phyloP scores from a whole-genome alignment of 2,113 vertebrate species.

The Echinops telfairi region DNA sequence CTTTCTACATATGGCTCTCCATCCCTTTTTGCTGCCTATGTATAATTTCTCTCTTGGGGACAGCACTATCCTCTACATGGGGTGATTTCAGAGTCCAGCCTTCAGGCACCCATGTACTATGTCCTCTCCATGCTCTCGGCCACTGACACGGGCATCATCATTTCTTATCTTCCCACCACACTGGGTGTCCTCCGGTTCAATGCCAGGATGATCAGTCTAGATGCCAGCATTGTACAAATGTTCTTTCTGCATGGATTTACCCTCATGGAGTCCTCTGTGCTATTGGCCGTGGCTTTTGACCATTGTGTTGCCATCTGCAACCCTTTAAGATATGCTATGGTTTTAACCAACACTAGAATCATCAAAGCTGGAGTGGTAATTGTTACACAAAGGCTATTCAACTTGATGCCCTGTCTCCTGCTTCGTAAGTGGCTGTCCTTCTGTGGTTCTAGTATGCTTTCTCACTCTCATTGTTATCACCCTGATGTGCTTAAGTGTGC shows the following conservation, averaged over 20 bases:
- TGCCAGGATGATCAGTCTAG: background rate
- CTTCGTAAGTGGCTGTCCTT: background rate
- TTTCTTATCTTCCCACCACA: constrained; percentile 6
- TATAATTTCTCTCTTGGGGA: background rate
- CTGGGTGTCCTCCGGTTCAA: constrained; percentile 1
- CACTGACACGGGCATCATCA: background rate
- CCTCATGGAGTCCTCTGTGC: constrained; percentile 37
- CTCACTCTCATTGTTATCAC: constrained; percentile 34
- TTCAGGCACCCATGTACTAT: constrained; percentile 37
- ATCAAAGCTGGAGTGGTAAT: background rate
- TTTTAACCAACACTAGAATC: constrained; percentile 35
- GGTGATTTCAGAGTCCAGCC: background rate
- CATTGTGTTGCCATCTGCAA: constrained; percentile 42
- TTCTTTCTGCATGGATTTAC: constrained; percentile 64
- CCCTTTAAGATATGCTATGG: background rate
- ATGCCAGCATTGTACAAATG: background rate
- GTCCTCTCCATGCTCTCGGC: constrained; percentile 29
- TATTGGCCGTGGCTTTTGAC: constrained; percentile 67
- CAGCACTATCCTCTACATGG: background rate
- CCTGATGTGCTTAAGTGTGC: constrained; percentile 36
- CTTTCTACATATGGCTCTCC: background rate
- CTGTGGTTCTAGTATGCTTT: background rate
- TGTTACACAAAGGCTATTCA: background rate
- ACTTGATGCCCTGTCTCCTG: background rate
- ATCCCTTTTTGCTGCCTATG: constrained; percentile 52